phyloP scores from a whole-genome alignment of 35 echinoderm and acorn worm genomes.

The Nesometra sesokonis region DNA sequence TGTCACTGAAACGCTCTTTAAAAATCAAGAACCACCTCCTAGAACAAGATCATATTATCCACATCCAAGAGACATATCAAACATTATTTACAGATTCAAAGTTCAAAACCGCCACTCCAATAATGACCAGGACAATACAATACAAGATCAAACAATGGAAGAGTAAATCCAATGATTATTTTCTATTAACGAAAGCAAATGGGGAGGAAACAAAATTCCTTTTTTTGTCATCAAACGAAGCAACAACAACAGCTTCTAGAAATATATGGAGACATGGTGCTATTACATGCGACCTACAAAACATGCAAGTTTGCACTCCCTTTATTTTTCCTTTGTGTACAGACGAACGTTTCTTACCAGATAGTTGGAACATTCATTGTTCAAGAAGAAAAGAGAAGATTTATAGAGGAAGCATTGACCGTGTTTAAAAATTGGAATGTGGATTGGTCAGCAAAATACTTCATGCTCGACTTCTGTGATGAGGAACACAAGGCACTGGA shows the following conservation, averaged over 20 bases:
- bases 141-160: no score
- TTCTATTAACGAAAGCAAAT: no score
- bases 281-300: conserved; percentile 22
- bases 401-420: conserved; percentile 17
- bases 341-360: conserved; percentile 21
- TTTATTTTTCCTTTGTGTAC: conserved; percentile 22
- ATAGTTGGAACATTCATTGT: conserved; percentile 26
- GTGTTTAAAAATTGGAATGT: conserved; percentile 31
- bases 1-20: neutral
- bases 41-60: neutral
- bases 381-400: conserved; percentile 14
- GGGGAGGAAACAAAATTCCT: neutral
- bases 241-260: conserved; percentile 16
- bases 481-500: neutral
- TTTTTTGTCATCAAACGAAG: conserved; percentile 14
- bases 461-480: conserved; percentile 18
- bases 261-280: conserved; percentile 16
- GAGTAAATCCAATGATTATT: no score
- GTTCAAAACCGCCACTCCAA: no score
- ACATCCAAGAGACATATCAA: neutral
- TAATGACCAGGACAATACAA: no score
- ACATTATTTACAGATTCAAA: neutral
- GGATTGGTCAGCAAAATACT: conserved; percentile 12
- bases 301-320: conserved; percentile 17
- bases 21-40: neutral